Percentiles rank a stretch among this genome's conserved stretches.
These are phyloP conservation scores for Limonius californicus DNA, from an alignment of 1,140 invertebrate genomes.

Conservation along the genomic window DNA sequence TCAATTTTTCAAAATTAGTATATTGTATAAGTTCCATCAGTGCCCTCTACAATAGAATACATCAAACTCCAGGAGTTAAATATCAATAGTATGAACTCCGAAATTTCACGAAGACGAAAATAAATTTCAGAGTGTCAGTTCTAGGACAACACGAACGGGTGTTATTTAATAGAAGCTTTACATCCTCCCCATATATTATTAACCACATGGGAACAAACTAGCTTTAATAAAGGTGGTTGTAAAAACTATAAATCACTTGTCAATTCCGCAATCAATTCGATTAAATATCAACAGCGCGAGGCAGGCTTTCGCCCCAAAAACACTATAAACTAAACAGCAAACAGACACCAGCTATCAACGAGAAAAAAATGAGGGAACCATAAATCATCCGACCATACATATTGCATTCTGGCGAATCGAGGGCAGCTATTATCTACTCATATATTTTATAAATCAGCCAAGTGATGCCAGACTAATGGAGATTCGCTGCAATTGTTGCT, in stretches of 20 bases:
- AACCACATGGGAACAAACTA: background rate
- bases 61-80: too few species aligned
- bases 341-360: conserved; percentile 21
- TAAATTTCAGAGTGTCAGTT: too few species aligned
- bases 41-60: too few species aligned
- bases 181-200: too few species aligned
- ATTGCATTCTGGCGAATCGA: conserved; percentile 29
- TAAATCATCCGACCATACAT: conserved; percentile 30
- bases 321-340: conserved; percentile 18
- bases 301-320: background rate
- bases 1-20: too few species aligned
- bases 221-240: background rate
- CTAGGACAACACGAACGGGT: too few species aligned
- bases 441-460: conserved; percentile 33
- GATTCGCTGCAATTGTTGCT: conserved; percentile 29
- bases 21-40: too few species aligned
- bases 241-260: conserved; percentile 1
- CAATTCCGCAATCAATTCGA: background rate
- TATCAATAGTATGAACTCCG: too few species aligned
- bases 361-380: conserved; percentile 18
- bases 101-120: too few species aligned
- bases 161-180: too few species aligned
- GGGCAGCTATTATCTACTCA: conserved; percentile 29
- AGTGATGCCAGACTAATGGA: conserved; percentile 27
- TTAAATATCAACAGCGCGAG: background rate